Evolutionary conservation across 2,113 vertebrate genomes (phyloP), one percentile per base, ranked within the genome.

Genomic region (Strigops habroptila): DNA sequence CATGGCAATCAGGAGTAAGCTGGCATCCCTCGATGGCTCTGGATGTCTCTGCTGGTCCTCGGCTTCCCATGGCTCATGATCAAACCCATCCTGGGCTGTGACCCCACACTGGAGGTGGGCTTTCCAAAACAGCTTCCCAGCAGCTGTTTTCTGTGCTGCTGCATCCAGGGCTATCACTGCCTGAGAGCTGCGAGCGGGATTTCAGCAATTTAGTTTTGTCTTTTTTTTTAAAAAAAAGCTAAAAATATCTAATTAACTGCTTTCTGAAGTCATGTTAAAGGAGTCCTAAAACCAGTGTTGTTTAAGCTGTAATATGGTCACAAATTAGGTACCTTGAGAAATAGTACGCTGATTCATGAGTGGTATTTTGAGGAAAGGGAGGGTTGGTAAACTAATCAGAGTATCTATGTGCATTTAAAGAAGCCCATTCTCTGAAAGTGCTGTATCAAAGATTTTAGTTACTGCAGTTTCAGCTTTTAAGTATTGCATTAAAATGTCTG

Each of bases 51-150:
- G 6, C 19, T 53, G n/a, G 14, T 64, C 39, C 17, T 16, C 3
- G 6, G 1, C 8, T 83, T 74, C 23, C n/a, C 1, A 0, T 12
- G 49, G 22, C 14, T 78, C 1, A 9, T 12, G 7, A 5, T 7
- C 18, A 67, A 60, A 25, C 15, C 12, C 55, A 44, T 4, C 7
- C n/a, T 48, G 18, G 65, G 22, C 28, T 63, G 7, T 59, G 18
- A 9, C 13, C 14, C 12, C 23, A 16, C 7, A 18, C 10, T 27
- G 16, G 39, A 68, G 35, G 55, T 33, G 21, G 12, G 10, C 2
- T 84, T 8, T 63, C 35, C 12, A 5, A 27, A 84, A 59, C 33
- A 43, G 10, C 10, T 71, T 82, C 51, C 27, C 25, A 68, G 62
- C 25, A 91, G 14, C 48, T 82, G 12, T 9, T 78, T 84, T 78